Percentiles rank a stretch among this genome's conserved stretches.
Conservation (phyloP, 2,113 vertebrate genomes). For the Sigmodon hispidus region DNA sequence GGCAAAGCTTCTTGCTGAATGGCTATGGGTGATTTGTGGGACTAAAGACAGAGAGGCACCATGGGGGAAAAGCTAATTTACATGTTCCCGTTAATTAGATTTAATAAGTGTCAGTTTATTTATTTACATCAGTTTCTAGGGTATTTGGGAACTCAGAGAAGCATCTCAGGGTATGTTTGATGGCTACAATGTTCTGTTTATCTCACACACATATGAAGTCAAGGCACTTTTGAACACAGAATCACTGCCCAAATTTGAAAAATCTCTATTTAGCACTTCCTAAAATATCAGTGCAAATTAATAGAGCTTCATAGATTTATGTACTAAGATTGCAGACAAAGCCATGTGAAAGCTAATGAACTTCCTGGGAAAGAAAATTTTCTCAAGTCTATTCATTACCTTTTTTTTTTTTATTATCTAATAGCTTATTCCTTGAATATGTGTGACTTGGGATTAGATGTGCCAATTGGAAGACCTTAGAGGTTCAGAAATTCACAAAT, state of each 20-base stretch:
- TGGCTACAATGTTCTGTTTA: background rate
- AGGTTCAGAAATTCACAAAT: constrained; percentile 63
- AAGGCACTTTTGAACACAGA: constrained; percentile 25
- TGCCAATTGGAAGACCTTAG: constrained; percentile 59
- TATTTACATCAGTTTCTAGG: background rate
- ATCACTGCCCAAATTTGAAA: constrained; percentile 43
- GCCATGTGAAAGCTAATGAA: constrained; percentile 16
- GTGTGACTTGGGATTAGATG: constrained; percentile 60
- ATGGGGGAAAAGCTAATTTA: background rate
- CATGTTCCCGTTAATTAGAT: background rate
- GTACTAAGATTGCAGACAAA: constrained; percentile 24
- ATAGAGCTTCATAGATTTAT: background rate
- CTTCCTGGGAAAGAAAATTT: constrained; percentile 16
- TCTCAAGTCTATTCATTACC: constrained; percentile 22
- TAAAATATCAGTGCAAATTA: constrained; percentile 48
- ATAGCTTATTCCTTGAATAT: constrained; percentile 61
- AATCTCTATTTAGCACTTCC: constrained; percentile 28
- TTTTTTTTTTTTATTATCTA: constrained; percentile 70
- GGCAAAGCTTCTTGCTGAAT: background rate
- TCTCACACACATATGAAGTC: background rate
- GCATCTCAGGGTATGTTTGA: background rate
- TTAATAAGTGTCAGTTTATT: background rate
- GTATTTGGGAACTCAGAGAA: background rate
- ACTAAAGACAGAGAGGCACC: background rate
- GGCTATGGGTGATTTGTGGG: background rate